Conservation (phyloP, 2,797 vertebrate genomes). For the Poecilia wingei region DNA sequence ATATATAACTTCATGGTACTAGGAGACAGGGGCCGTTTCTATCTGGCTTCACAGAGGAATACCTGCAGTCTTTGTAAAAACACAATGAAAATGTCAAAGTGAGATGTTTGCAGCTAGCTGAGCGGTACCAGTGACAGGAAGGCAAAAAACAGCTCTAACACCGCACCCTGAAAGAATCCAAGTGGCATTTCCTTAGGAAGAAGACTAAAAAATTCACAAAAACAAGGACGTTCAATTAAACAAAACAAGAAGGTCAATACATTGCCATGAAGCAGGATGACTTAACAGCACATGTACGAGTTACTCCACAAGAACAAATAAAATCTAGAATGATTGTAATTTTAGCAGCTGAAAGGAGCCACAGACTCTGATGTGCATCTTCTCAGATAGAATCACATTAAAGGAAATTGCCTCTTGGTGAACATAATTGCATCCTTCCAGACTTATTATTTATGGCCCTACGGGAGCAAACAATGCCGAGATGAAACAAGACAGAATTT, state of each 20-base stretch:
- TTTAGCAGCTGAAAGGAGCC: constrained; percentile 40
- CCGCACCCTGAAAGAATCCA: constrained; percentile 32
- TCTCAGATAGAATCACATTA: constrained; percentile 74
- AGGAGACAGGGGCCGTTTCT: constrained; percentile 14
- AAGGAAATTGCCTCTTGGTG: constrained; percentile 70
- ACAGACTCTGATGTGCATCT: constrained; percentile 64
- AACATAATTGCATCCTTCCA: constrained; percentile 74
- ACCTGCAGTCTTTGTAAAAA: constrained; percentile 47
- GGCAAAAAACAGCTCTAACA: constrained; percentile 32
- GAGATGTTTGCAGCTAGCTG: constrained; percentile 61
- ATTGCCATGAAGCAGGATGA: neutral
- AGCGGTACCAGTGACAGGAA: constrained; percentile 53
- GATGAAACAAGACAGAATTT: constrained; percentile 43
- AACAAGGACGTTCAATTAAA: constrained; percentile 18
- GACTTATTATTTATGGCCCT: constrained; percentile 61
- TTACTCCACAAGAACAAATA: constrained; percentile 36
- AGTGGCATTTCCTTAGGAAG: constrained; percentile 38
- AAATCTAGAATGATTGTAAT: constrained; percentile 45
- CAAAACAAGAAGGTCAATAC: neutral
- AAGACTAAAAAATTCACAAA: constrained; percentile 21
- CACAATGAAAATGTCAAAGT: constrained; percentile 58
- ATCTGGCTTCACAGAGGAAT: constrained; percentile 35
- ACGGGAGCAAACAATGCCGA: constrained; percentile 45
- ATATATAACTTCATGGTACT: constrained; percentile 24
- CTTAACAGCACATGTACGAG: constrained; percentile 14